A percentile compares a stretch with the other conserved stretches of the same genome.
phyloP scores from a whole-genome alignment of 1,140 invertebrate genomes.

The Drosophila subobscura region DNA sequence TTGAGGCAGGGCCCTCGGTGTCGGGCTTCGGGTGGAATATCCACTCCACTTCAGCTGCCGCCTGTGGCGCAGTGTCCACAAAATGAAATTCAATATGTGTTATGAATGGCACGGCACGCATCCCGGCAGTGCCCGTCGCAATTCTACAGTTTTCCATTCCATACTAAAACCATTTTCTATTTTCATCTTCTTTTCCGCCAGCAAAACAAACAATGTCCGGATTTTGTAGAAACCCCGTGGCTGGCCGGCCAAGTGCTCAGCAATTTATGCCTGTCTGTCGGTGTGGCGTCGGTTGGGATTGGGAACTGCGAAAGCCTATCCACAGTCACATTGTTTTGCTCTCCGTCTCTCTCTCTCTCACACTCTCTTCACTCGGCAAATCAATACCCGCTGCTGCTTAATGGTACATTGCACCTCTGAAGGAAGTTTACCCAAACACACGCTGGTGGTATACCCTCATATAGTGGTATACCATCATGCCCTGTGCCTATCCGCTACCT shows the following conservation, averaged over 20 bases:
- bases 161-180: slow-evolving; percentile 10
- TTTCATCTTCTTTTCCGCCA: slow-evolving; percentile 30
- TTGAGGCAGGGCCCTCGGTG: slow-evolving; percentile 1
- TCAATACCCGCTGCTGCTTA: slow-evolving; percentile 47
- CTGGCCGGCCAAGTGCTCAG: slow-evolving; percentile 23
- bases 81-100: slow-evolving; percentile 77
- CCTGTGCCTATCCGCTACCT: slow-evolving; percentile 29
- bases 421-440: slow-evolving; percentile 6
- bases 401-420: slow-evolving; percentile 58
- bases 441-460: not conserved
- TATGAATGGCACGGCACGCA: slow-evolving; percentile 60
- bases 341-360: not conserved
- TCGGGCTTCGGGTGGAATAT: too few relatives aligned
- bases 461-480: not conserved
- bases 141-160: not conserved
- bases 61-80: slow-evolving; percentile 48
- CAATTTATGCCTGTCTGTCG: slow-evolving; percentile 48
- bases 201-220: slow-evolving; percentile 55
- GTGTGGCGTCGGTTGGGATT: not conserved
- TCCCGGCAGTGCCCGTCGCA: too few relatives aligned
- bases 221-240: slow-evolving; percentile 31
- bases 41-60: slow-evolving; percentile 8
- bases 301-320: slow-evolving; percentile 15
- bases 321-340: slow-evolving; percentile 16
- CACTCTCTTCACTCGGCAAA: slow-evolving; percentile 16